These are phyloP conservation scores for Petroica traversi DNA, from an alignment of 2,113 vertebrate genomes.

Conservation along the genomic window DNA sequence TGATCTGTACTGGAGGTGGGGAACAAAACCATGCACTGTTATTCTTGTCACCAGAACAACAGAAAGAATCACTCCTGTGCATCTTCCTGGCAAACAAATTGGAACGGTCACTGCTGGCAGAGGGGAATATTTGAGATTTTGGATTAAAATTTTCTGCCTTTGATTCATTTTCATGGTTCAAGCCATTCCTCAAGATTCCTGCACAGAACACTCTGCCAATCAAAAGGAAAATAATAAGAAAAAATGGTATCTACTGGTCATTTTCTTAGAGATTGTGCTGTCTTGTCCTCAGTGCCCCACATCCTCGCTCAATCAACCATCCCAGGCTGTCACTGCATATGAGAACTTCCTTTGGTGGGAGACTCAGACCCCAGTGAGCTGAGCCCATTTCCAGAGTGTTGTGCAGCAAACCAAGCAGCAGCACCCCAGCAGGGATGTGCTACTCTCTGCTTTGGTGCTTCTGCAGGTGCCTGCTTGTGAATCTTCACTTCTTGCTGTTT, in stretches of 20 bases:
- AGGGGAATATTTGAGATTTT: not conserved
- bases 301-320: rapidly evolving
- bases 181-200: not conserved
- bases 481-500: not conserved
- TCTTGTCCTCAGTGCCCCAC: not conserved
- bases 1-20: not conserved
- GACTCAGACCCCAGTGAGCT: not conserved
- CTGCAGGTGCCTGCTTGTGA: not conserved
- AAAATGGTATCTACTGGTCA: too few species aligned
- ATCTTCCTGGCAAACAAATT: not conserved
- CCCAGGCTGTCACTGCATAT: not conserved
- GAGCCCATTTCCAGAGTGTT: not conserved
- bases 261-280: not conserved
- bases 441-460: not conserved
- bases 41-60: not conserved
- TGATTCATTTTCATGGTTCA: not conserved
- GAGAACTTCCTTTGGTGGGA: not conserved
- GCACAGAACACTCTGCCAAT: too few species aligned
- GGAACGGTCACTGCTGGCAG: not conserved
- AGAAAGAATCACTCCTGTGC: not conserved
- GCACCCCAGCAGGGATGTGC: rapidly evolving
- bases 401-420: not conserved
- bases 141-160: not conserved
- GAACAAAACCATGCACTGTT: not conserved
- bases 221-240: not conserved